Evolutionary conservation across 2,113 vertebrate species (phyloP), one percentile per base, ranked within the genome.

Genomic region (Abramis brama): DNA sequence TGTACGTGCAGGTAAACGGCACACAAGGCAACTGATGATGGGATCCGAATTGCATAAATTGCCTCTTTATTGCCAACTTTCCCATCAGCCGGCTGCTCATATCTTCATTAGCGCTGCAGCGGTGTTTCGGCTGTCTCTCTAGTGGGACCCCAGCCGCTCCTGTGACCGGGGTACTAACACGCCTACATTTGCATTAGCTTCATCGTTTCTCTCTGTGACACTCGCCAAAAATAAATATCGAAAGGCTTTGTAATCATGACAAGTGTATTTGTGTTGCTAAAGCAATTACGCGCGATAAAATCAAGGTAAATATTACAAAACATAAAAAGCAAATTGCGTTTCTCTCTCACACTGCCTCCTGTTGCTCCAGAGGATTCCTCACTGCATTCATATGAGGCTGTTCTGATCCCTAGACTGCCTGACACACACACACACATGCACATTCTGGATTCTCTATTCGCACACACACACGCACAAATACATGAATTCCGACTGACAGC

Each of bases 371-470:
- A 87, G 88, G 83, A 91, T 92, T 91, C 87, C 88, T 88, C 88
- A 86, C 85, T 12, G 36, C 89, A 91, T 93, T 93, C 91, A 85
- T 86, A 91, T 89, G 86, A 90, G 86, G 84, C 87, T 83, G 60
- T 89, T 88, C 90, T 89, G 93, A 93, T 90, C 25, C 62, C 89
- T 25, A 86, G 87, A 75, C 85, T 89, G 30, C n/a, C 82, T 74
- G n/a, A 59, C 83, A 45, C 55, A 66, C 30, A 47, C 71, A 47
- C 74, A 52, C n/a, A 77, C 33, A 73, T 55, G 11, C 43, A 27
- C 5, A 86, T 91, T 89, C 92, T 91, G 87, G 78, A 87, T 89
- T 86, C 43, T 62, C 79, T 89, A 71, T 87, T 87, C 79, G 33
- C 33, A 80, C 78, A 64, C 23, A 25, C 79, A 39, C 55, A 78